Evolutionary conservation across 2,113 vertebrate genomes (phyloP).

Genomic region (Mastomys natalensis): DNA sequence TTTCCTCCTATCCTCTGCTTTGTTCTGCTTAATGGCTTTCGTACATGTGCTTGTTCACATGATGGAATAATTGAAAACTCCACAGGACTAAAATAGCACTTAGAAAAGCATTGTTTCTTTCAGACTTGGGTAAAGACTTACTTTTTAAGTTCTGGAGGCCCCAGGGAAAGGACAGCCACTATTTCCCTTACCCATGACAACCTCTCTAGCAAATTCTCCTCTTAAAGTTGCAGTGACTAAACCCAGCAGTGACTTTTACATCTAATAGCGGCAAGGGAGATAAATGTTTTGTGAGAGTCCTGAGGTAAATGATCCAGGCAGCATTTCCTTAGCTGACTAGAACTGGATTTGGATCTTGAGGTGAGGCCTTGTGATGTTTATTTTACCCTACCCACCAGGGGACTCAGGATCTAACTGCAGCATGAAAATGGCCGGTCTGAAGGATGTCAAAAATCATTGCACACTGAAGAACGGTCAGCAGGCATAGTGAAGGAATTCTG

Average conservation of each 20-base stretch:
- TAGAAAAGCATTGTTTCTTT: constrained; percentile 45
- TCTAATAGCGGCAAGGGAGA: background rate
- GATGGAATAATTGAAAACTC: constrained; percentile 67
- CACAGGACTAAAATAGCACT: constrained; percentile 39
- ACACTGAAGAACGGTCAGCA: constrained; percentile 17
- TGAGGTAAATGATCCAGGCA: background rate
- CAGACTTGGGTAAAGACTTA: constrained; percentile 37
- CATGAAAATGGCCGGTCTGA: background rate
- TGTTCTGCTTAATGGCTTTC: constrained; percentile 76
- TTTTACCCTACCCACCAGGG: background rate
- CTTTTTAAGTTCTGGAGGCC: constrained; percentile 14
- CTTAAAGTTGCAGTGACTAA: constrained; percentile 1
- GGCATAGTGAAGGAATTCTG: constrained; percentile 64
- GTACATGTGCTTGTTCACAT: constrained; percentile 67
- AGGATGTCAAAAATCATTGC: background rate
- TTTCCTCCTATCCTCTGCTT: constrained; percentile 62
- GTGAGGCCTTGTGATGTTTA: too few species aligned
- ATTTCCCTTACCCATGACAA: background rate
- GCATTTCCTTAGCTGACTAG: background rate
- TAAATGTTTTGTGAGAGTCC: background rate
- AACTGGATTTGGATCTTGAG: background rate
- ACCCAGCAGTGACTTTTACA: background rate
- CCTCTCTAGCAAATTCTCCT: background rate
- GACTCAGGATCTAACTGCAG: background rate
- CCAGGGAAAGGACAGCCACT: background rate